Base-by-base conservation (phyloP, 2,797 vertebrate genomes). In the Tapera naevia region DNA sequence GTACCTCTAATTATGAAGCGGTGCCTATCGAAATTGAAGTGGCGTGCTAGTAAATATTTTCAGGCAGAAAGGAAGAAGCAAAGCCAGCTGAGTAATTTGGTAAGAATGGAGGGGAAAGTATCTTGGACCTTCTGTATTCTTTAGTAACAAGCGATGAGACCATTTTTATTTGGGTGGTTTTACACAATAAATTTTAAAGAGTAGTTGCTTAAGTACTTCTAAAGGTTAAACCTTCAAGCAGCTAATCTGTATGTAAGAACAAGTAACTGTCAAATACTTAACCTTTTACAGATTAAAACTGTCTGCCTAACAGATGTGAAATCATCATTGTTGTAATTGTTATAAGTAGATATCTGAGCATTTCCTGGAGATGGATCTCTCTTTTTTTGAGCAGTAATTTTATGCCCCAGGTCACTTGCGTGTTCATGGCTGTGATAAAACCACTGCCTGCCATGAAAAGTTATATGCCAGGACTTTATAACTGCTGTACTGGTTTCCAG, bases 271-370 rank as follows among this genome's bases (percentile, higher is more conserved):
- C 97, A 97, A 96, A 97, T 93, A 95, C 96, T 97, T 97, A 97
- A 97, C 97, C 97, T 98, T 97, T 91, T 86, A 66, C 96, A 97
- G 97, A 98, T 97, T 97, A 97, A 97, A 98, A 96, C 94, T 83
- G 86, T 94, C 97, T 97, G 94, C 96, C 92, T 97, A 97, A 96
- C 95, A 98, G 95, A 97, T 95, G 96, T 91, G 94, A 97, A 97
- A 96, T 96, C 92, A 94, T 92, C 78, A 27, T 82, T 91, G 92
- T 95, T 97, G 61, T 93, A 97, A 98, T 89, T 97, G 97, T 96
- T 97, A 14, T 87, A 97, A 97, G 96, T 75, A 96, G 96, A 89
- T 95, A 97, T 90, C 88, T 66, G 92, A 94, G 91, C 90, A 89
- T 96, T 97, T 97, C 94, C 54, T 89, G 76, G 90, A 96, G 96